These are phyloP conservation scores for Mesodorylaimus sp. DNA, from an alignment of 2,888 invertebrate species.

Conservation along the genomic window DNA sequence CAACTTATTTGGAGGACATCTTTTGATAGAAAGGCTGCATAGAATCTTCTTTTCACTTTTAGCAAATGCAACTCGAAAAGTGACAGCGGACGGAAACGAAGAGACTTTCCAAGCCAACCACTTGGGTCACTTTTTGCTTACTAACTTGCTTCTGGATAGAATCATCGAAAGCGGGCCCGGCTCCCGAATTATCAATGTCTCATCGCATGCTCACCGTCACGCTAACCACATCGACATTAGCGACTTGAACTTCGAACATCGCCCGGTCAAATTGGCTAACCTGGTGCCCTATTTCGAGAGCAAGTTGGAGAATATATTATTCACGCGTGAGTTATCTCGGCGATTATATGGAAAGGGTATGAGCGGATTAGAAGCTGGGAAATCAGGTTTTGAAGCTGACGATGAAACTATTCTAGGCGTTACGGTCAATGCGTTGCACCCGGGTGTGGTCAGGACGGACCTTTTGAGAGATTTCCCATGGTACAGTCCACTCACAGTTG, in stretches of 20 bases:
- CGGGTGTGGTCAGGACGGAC: constrained; percentile 9
- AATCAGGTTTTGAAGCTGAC: no score
- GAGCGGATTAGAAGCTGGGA: no score
- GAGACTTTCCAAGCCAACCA: constrained; percentile 79
- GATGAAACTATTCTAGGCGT: no score
- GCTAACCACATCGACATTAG: constrained; percentile 18
- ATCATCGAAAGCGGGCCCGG: no score
- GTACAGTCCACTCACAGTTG: background rate
- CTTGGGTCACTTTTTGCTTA: constrained; percentile 76
- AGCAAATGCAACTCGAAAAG: no score
- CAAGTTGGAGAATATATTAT: constrained; percentile 30
- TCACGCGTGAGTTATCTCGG: constrained; percentile 27
- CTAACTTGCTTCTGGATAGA: constrained; percentile 51
- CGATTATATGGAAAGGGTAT: constrained; percentile 15
- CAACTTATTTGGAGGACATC: no score
- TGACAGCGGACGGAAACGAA: constrained; percentile 70
- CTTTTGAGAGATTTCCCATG: constrained; percentile 6
- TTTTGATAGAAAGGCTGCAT: no score
- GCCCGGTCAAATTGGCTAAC: constrained; percentile 16
- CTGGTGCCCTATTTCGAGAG: constrained; percentile 23
- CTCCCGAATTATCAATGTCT: constrained; percentile 19
- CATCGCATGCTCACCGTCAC: constrained; percentile 19
- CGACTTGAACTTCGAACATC: constrained; percentile 16
- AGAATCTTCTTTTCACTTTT: no score
- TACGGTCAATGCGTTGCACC: constrained; percentile 9